A percentile compares a stretch with the other conserved stretches of the same genome.
Conservation (phyloP, 2,113 vertebrate genomes). For the Lanius collurio region DNA sequence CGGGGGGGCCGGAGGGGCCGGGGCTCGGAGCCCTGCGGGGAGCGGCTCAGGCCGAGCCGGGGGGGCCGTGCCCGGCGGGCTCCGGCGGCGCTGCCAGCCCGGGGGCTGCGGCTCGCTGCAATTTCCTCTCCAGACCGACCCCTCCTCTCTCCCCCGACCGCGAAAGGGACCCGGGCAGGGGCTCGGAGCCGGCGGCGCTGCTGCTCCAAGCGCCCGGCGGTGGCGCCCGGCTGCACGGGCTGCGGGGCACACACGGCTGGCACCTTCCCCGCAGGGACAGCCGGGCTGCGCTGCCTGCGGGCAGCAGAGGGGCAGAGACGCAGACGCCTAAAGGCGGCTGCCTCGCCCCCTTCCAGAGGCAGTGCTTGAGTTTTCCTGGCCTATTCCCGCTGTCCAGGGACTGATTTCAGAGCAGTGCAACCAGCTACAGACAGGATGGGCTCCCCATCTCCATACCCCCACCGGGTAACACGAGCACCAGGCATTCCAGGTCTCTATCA, state of each 20-base stretch:
- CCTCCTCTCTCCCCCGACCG: background rate
- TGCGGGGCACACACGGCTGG: background rate
- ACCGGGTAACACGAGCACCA: background rate
- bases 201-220: too few relatives aligned
- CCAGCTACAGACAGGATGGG: background rate
- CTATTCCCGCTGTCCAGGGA: background rate
- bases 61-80: background rate
- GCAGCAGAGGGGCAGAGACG: background rate
- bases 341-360: background rate
- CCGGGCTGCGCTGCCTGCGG: background rate
- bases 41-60: background rate
- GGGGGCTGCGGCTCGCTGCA: background rate
- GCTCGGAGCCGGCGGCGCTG: background rate
- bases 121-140: background rate
- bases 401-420: background rate
- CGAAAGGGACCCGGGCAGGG: background rate
- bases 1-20: background rate
- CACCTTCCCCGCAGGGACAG: background rate
- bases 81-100: background rate
- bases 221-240: background rate
- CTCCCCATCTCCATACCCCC: background rate
- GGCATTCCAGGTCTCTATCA: background rate
- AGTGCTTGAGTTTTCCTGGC: accelerated
- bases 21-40: background rate
- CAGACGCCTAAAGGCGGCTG: background rate